These are phyloP conservation scores for Ormyrus labotus DNA, from an alignment of 2,888 invertebrate genomes.

Conservation along the genomic window DNA sequence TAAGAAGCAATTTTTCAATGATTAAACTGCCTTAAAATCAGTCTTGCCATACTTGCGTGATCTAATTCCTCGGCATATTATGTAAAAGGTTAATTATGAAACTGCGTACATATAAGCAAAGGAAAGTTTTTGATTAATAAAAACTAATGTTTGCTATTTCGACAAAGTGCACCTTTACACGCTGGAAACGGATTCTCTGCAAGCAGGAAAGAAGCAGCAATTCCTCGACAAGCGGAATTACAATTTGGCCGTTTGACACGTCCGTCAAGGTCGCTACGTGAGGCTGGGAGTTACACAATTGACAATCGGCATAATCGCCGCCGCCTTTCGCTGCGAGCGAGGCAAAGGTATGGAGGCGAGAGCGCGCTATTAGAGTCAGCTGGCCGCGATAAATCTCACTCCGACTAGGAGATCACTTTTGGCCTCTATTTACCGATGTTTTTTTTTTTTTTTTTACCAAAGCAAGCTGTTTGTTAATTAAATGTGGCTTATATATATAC, in stretches of 20 bases:
- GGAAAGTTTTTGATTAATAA: background rate
- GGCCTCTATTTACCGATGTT: slow-evolving; percentile 33
- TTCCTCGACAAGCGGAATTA: slow-evolving; percentile 33
- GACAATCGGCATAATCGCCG: slow-evolving; percentile 56
- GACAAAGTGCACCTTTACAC: background rate
- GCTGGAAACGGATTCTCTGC: too few species aligned
- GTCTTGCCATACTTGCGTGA: too few species aligned
- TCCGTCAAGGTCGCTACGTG: slow-evolving; percentile 58
- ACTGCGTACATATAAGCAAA: background rate
- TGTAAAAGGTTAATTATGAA: too few species aligned
- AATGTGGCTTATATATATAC: too few species aligned
- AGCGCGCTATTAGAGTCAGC: slow-evolving; percentile 17
- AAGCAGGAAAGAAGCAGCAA: slow-evolving; percentile 16
- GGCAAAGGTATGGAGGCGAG: background rate
- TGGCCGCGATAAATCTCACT: slow-evolving; percentile 27
- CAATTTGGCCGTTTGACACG: slow-evolving; percentile 12
- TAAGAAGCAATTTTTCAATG: too few species aligned
- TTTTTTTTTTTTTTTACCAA: too few species aligned
- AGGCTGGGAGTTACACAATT: slow-evolving; percentile 59
- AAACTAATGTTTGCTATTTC: too few species aligned
- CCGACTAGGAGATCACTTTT: background rate
- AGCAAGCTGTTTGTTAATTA: too few species aligned
- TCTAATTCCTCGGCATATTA: too few species aligned
- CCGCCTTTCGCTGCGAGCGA: background rate
- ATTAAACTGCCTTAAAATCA: too few species aligned